Base-by-base conservation (phyloP, 2,888 invertebrate species). In the Drosophila subsilvestris region DNA sequence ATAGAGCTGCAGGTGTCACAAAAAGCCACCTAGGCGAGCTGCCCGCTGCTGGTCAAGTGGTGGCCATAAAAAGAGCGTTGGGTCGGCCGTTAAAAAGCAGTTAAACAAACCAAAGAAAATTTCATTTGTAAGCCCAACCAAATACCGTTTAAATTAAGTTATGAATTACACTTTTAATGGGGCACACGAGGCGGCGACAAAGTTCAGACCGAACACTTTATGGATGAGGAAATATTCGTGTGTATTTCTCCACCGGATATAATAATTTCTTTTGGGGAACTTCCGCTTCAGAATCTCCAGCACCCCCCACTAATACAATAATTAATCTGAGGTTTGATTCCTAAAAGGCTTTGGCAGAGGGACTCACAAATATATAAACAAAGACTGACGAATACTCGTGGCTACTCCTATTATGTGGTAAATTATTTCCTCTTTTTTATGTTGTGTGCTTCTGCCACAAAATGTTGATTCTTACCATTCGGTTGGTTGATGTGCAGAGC, bases 1-100 rank as follows among this genome's bases (percentile, higher is more conserved):
- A 78, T 69, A 56, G 71, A 88, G 88, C 67, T 88, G 75, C 83
- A 86, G 86, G 83, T 88, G 83, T 88, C 83, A 88, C n/a, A 62
- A 68, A 58, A 68, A 57, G 50, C 68, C 57, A 57, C 68, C 49
- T 68, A 70, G 72, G 63, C 32, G 32, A 32, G 12, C 12, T 56
- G 71, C 47, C 45, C 14, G 32, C 37, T 37, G 37, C 63, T 86
- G 86, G 86, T 85, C 79, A 80, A 80, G 86, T 72, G 76, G 50
- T 18, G 37, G 59, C 57, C 79, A 81, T 85, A 76, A 87, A 83
- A 76, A 74, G 69, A 75, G 61, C 76, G 63, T 61, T 63, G 77
- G 67, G 62, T 63, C 60, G 63, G 77, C 77, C 75, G 75, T 86
- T 79, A 85, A 85, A 75, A 32, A 43, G 22, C 49, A 79, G 79